Base-by-base conservation (phyloP, 2,888 invertebrate species). In the Danaus chrysippus region DNA sequence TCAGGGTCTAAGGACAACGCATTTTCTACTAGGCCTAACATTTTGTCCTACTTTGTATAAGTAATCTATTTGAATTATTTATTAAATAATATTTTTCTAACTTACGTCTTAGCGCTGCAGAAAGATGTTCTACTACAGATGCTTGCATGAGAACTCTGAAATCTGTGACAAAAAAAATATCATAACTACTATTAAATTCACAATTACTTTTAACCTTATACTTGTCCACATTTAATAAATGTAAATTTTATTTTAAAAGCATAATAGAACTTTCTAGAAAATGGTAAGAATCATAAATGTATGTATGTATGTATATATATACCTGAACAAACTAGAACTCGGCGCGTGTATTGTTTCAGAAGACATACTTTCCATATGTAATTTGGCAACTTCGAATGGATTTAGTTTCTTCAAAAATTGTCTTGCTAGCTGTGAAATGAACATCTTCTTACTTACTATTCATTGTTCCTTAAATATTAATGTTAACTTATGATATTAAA, bases 401-500 rank as follows among this genome's bases (percentile, higher is more conserved):
- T 89, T 82, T 64, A 88, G 57, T 53, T 81, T 84, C 10, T 62
- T 73, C 43, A 89, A 65, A 54, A 88, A 87, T 13, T 84, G 68
- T 54, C 68, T 74, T 11, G 83, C 88, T 58, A 90, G 67, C 90
- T 90, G 72, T 42, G 76, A 76, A 10, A 49, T 12, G 1, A 58
- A 41, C 5, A 42, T 6, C 19, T 15, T 19, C 12, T 43, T 11
- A 15, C 1, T 15, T 6, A 17, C 23, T 34, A 34, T 34, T 34
- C 6, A 34, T 6, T 34, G 23, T 34, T 6, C 8, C 23, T 34
- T 0, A 34, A 6, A 34, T 8, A 23, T 23, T 34, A 8, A 5
- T 34, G 23, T 34, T 34, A 34, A 34, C 6, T 5, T 5, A 34
- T 34, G 23, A 34, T 5, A 34, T 5, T 34, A 1, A 34, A 34